These are phyloP conservation scores for Danio kyathit DNA, from an alignment of 2,797 vertebrate species.

Conservation along the genomic window DNA sequence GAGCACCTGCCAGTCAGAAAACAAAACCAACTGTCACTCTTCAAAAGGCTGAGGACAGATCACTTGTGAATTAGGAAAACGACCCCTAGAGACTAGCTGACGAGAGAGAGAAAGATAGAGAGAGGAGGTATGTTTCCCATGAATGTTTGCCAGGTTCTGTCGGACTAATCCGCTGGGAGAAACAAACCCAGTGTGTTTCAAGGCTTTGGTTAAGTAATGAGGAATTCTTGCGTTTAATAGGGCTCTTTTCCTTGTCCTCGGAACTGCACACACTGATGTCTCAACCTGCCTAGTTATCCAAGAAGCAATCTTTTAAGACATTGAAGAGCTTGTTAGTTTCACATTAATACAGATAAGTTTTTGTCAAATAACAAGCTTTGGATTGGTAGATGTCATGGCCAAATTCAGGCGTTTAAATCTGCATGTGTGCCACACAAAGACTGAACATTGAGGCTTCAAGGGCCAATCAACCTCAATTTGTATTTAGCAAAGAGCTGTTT, in stretches of 20 bases:
- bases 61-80: slow-evolving; percentile 57
- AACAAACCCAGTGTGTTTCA: slow-evolving; percentile 62
- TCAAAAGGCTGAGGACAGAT: slow-evolving; percentile 51
- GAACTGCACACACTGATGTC: background rate
- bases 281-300: slow-evolving; percentile 28
- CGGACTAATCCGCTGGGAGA: slow-evolving; percentile 67
- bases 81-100: slow-evolving; percentile 51
- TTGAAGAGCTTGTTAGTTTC: slow-evolving; percentile 18
- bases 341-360: slow-evolving; percentile 26
- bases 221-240: slow-evolving; percentile 60
- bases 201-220: slow-evolving; percentile 61
- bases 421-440: slow-evolving; percentile 22
- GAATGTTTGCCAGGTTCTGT: slow-evolving; percentile 66
- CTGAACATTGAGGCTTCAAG: background rate
- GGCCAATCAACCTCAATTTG: background rate
- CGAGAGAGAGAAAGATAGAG: slow-evolving; percentile 36
- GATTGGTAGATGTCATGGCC: slow-evolving; percentile 16
- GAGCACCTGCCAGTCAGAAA: slow-evolving; percentile 49
- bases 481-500: background rate
- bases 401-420: slow-evolving; percentile 12
- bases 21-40: slow-evolving; percentile 51
- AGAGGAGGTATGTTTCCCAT: slow-evolving; percentile 66
- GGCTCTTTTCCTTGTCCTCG: slow-evolving; percentile 31
- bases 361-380: slow-evolving; percentile 25
- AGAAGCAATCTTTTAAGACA: slow-evolving; percentile 15